Evolutionary conservation across 92 coral and sea anemone species (phyloP).

Genomic region (Galaxea fascicularis): DNA sequence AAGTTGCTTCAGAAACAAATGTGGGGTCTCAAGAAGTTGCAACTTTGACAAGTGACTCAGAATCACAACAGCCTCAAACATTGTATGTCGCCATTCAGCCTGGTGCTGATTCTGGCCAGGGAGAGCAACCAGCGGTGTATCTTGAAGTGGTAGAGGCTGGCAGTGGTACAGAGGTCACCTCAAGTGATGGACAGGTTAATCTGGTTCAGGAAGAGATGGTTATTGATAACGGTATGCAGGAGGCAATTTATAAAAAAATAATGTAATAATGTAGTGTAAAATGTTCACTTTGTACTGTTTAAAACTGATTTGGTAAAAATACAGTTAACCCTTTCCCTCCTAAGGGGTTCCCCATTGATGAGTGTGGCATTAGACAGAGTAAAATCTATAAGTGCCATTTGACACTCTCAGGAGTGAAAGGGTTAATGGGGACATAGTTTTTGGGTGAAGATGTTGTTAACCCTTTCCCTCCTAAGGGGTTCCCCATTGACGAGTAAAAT

Average conservation of each 20-base stretch:
- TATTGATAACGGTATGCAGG: constrained; percentile 82
- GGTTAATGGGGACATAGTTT: too few species aligned
- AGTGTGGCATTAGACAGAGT: too few species aligned
- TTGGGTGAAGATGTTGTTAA: too few species aligned
- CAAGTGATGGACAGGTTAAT: constrained; percentile 81
- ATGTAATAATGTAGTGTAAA: too few species aligned
- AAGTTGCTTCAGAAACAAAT: constrained; percentile 12
- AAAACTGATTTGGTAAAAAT: too few species aligned
- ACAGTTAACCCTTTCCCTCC: too few species aligned
- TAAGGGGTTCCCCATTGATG: too few species aligned
- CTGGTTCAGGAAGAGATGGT: constrained; percentile 92
- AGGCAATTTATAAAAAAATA: background rate
- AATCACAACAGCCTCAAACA: constrained; percentile 79
- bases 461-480: too few species aligned
- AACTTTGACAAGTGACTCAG: constrained; percentile 14
- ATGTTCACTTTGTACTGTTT: too few species aligned
- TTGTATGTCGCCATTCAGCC: constrained; percentile 98
- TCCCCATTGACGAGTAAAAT: too few species aligned
- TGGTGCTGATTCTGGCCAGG: constrained; percentile 83
- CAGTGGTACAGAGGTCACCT: constrained; percentile 86
- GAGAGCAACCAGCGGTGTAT: constrained; percentile 98
- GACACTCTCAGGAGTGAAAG: too few species aligned
- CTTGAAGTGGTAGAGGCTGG: constrained; percentile 99
- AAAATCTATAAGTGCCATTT: too few species aligned
- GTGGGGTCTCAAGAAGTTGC: constrained; percentile 33